A percentile compares a stretch with the other conserved stretches of the same genome.
phyloP scores from a whole-genome alignment of 2,888 invertebrate species.

The Aromia moschata region DNA sequence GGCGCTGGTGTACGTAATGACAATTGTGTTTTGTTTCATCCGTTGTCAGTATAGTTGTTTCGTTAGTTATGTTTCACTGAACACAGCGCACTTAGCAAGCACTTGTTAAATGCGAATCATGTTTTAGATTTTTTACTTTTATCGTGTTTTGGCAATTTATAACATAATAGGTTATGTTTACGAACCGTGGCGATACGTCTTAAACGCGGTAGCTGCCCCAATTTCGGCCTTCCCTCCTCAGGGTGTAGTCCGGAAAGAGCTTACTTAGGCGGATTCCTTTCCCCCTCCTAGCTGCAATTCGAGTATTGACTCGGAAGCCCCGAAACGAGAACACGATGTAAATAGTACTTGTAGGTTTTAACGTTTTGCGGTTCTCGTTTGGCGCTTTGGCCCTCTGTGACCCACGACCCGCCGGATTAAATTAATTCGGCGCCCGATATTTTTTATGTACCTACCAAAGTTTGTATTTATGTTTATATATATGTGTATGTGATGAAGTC shows the following conservation, averaged over 20 bases:
- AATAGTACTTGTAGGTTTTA: not conserved
- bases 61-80: too few species aligned
- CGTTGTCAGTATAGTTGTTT: too few species aligned
- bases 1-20: too few species aligned
- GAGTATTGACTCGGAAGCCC: not conserved
- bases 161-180: too few species aligned
- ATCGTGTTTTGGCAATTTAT: too few species aligned
- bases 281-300: constrained; percentile 3
- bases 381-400: constrained; percentile 12
- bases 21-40: too few species aligned
- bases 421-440: constrained; percentile 28
- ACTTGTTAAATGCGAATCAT: too few species aligned
- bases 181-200: not conserved
- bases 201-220: not conserved
- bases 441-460: constrained; percentile 40
- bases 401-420: constrained; percentile 23
- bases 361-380: constrained; percentile 9
- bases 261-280: constrained; percentile 11
- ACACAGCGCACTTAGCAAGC: too few species aligned
- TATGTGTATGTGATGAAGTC: constrained; percentile 39
- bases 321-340: constrained; percentile 3
- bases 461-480: constrained; percentile 36
- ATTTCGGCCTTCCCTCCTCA: not conserved
- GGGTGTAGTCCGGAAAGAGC: not conserved
- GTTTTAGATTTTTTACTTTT: too few species aligned